Base-by-base conservation (phyloP, 2,888 invertebrate genomes). In the Drosophila paranaensis region DNA sequence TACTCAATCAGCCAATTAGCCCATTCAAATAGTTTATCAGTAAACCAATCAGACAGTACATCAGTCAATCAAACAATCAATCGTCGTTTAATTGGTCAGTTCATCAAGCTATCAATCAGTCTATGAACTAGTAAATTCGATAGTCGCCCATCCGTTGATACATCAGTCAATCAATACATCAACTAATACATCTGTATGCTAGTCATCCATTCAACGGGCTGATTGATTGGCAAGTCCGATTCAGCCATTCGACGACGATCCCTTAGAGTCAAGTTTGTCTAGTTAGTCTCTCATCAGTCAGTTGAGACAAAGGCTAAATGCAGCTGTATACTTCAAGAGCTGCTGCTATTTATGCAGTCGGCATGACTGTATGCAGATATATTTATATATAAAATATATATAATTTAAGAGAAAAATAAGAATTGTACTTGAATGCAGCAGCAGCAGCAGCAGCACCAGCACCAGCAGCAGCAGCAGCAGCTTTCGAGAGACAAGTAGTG, bases 401-500 rank as follows among this genome's bases (percentile, higher is more conserved):
- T n/a, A 37, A 56, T 45, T 56, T 35, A 54, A 35, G 48, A 48
- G 35, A 57, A 48, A 53, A 66, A 62, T 62, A 85, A 67, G 63
- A 88, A 79, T 74, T 82, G 67, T 71, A 82, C 79, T 88, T 76
- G 80, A 79, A 82, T 60, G 71, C 71, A 63, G 40, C 62, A 65
- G 30, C 8, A 33, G 37, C 50, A 54, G 30, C 71, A 63, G 40
- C 62, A 65, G 30, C 8, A 33, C 33, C 50, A 54, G 30, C 43
- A 20, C 20, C 37, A 65, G 54, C 60, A 56, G 58, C 66, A 64
- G 33, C 51, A 58, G 20, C 40, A 61, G 56, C 58, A 53, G 58
- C 69, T 75, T 67, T 65, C 72, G 53, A 72, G 42, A 79, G 83
- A 88, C 90, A 85, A 85, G 90, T 81, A 72, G 78, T 86, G 89